Percentiles rank a stretch among this genome's conserved stretches.
phyloP scores from a whole-genome alignment of 2,888 invertebrate genomes.

The Drosophila falleni region DNA sequence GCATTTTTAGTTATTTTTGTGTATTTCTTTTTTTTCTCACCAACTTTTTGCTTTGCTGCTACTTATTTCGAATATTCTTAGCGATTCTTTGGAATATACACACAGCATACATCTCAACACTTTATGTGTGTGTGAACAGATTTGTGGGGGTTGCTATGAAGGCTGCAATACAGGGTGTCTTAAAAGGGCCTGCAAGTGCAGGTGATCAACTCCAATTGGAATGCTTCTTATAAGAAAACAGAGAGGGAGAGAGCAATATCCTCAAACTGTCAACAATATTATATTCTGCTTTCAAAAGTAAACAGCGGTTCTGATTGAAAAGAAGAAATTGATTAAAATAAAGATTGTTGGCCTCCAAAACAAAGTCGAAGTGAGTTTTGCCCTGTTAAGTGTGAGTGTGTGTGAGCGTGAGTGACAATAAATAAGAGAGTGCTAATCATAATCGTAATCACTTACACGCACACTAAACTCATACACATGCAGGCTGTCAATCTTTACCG shows the following conservation, averaged over 20 bases:
- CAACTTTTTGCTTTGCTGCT: slow-evolving; percentile 50
- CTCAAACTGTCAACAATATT: background rate
- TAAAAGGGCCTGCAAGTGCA: slow-evolving; percentile 12
- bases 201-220: slow-evolving; percentile 19
- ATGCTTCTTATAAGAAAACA: background rate
- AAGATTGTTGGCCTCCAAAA: slow-evolving; percentile 57
- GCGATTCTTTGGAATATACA: slow-evolving; percentile 72
- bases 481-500: slow-evolving; percentile 63
- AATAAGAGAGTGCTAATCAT: slow-evolving; percentile 56
- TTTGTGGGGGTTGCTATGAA: slow-evolving; percentile 44
- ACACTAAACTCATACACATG: slow-evolving; percentile 6
- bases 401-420: slow-evolving; percentile 29
- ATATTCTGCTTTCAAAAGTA: slow-evolving; percentile 33
- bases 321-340: slow-evolving; percentile 24
- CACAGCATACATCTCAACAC: slow-evolving; percentile 24
- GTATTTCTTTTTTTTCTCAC: slow-evolving; percentile 62
- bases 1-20: slow-evolving; percentile 82
- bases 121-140: slow-evolving; percentile 55
- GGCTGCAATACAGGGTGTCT: slow-evolving; percentile 27
- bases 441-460: slow-evolving; percentile 47
- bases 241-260: background rate
- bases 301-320: slow-evolving; percentile 62
- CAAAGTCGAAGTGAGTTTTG: slow-evolving; percentile 24
- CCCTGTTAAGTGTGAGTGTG: background rate
- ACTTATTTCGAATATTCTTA: slow-evolving; percentile 61